Evolutionary conservation across 2,888 invertebrate genomes (phyloP).

Genomic region (Pachycephus smyrnensis): DNA sequence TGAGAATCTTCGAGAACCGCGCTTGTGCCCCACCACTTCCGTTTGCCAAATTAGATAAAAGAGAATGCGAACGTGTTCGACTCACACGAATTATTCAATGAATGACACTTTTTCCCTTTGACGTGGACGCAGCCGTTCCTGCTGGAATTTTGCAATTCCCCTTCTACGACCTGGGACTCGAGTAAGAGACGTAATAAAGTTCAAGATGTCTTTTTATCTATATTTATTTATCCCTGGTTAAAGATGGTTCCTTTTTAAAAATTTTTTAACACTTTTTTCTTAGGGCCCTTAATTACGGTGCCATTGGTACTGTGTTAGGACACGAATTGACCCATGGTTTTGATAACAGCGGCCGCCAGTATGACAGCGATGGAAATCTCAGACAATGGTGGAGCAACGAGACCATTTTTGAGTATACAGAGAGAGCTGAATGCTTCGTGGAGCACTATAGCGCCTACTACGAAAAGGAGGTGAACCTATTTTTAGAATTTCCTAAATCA

Average conservation of each 20-base stretch:
- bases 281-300: slow-evolving; percentile 86
- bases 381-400: slow-evolving; percentile 91
- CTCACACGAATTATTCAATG: neutral
- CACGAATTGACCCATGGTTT: slow-evolving; percentile 77
- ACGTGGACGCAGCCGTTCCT: slow-evolving; percentile 78
- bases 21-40: neutral
- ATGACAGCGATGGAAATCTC: slow-evolving; percentile 86
- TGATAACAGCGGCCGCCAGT: slow-evolving; percentile 79
- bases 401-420: slow-evolving; percentile 81
- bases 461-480: slow-evolving; percentile 70
- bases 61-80: neutral
- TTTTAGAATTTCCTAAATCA: neutral
- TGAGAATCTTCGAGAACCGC: neutral
- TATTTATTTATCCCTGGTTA: neutral
- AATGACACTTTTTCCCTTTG: neutral
- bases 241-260: neutral
- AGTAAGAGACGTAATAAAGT: slow-evolving; percentile 72
- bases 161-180: slow-evolving; percentile 85
- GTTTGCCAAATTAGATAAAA: neutral
- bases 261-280: slow-evolving; percentile 39
- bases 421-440: slow-evolving; percentile 85
- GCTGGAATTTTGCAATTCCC: slow-evolving; percentile 87
- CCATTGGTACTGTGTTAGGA: slow-evolving; percentile 82
- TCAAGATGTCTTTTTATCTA: neutral
- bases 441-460: slow-evolving; percentile 83